Evolutionary conservation across 2,888 invertebrate species (phyloP), one percentile per base, ranked within the genome.

Genomic region (Xestia ashworthii): DNA sequence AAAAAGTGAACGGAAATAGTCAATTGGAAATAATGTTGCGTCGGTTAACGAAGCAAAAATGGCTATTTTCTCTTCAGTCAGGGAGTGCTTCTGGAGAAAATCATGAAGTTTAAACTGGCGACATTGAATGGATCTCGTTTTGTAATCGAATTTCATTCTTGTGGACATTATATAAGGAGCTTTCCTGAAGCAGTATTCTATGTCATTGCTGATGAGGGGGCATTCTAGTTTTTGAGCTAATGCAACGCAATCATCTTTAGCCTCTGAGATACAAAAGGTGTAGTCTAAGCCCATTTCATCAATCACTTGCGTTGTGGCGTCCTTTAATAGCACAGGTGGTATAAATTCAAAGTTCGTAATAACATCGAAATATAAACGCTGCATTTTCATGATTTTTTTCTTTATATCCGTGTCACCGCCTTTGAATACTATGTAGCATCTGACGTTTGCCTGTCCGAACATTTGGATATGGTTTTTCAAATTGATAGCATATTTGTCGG

Each of bases 381-480:
- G 8, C n/a, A 74, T 50, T 5, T 69, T 79, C 46, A 75, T 41
- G 0, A 89, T 71, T 75, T 82, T 87, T 46, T 75, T 80, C 0
- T 85, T 48, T 0, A 88, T 74, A 25, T 90, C 80, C 25, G 73
- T 38, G 50, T 91, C 86, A 1, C 92, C 91, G 5, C 93, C 92
- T 87, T 93, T 91, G 68, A 94, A 89, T n/a, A 94, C 72, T 44
- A 93, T 82, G 70, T 90, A 90, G 66, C 93, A 93, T 72, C 86
- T 87, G 0, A 94, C 77, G 32, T 92, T 90, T 11, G 92, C 91
- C 19, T 86, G 71, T 78, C 88, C 88, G 78, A 90, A 94, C 80
- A 86, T 90, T 19, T 44, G 62, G 0, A 93, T 80, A 11, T 78
- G 68, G 3, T 75, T 41, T 81, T 78, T 89, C 16, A 94, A 22